A percentile compares a stretch with the other conserved stretches of the same genome.
These are phyloP conservation scores for Spodoptera picta DNA, from an alignment of 2,888 invertebrate genomes.

Conservation along the genomic window DNA sequence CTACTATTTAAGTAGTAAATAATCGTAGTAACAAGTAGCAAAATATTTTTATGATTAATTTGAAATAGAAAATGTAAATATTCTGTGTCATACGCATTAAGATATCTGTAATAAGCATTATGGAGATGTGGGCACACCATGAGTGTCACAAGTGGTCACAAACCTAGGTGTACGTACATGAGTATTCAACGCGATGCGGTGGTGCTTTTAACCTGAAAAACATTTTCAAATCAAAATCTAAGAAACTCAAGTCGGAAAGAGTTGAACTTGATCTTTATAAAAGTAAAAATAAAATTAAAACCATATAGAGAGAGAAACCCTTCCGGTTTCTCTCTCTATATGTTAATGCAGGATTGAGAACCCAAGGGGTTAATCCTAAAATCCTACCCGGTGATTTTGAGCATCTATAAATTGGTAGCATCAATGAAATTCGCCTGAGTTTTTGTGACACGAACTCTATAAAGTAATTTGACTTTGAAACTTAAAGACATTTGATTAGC, in stretches of 20 bases:
- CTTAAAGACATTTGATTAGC: background rate
- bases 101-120: no score
- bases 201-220: background rate
- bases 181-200: background rate
- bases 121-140: no score
- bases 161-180: no score
- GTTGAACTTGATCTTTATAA: constrained; percentile 31
- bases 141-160: no score
- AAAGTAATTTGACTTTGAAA: constrained; percentile 6
- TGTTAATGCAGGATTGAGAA: constrained; percentile 31
- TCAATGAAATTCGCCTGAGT: constrained; percentile 23
- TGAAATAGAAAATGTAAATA: no score
- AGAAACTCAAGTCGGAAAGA: constrained; percentile 9
- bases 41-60: no score
- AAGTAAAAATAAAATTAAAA: constrained; percentile 39
- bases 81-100: no score
- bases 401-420: constrained; percentile 20
- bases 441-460: constrained; percentile 3
- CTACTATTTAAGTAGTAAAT: no score
- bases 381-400: constrained; percentile 23
- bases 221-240: background rate
- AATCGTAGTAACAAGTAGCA: no score
- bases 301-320: no score
- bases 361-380: constrained; percentile 30
- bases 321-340: constrained; percentile 34